Conservation (phyloP, 2,888 invertebrate species). For the Dynastes hyllus region DNA sequence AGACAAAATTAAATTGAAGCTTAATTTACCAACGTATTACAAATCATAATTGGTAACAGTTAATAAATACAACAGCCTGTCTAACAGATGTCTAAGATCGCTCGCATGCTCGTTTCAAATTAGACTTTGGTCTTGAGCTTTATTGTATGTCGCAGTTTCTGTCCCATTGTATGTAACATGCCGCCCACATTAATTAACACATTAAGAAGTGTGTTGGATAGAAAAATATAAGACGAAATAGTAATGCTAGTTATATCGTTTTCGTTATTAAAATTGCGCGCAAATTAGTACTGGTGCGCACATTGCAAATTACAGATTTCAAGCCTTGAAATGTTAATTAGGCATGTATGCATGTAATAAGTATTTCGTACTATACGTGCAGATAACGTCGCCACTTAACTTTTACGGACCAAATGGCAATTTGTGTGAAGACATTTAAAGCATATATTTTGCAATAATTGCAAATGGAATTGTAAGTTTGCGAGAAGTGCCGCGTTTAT, state of each 20-base stretch:
- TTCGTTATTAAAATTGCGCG: conserved; percentile 5
- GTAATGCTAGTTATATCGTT: neutral
- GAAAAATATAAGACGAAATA: neutral
- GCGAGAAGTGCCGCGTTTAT: neutral
- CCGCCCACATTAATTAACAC: conserved; percentile 4
- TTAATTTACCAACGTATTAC: too few relatives aligned
- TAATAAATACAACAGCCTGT: too few relatives aligned
- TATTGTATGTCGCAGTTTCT: conserved; percentile 1
- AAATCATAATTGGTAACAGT: too few relatives aligned
- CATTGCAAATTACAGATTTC: conserved; percentile 13
- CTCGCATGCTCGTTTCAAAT: neutral
- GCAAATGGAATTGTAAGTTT: neutral
- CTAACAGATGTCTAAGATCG: too few relatives aligned
- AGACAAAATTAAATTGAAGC: too few relatives aligned
- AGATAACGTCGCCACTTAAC: neutral
- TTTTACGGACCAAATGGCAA: conserved; percentile 1
- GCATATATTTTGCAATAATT: neutral
- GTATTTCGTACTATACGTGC: neutral
- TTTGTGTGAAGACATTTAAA: neutral
- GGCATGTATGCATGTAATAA: neutral
- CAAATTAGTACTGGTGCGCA: conserved; percentile 11
- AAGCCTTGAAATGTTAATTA: conserved; percentile 11
- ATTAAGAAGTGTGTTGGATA: neutral
- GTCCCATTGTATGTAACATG: neutral
- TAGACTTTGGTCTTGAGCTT: neutral